These are phyloP conservation scores for Lordiphosa collinella DNA, from an alignment of 1,140 invertebrate species.

Conservation along the genomic window DNA sequence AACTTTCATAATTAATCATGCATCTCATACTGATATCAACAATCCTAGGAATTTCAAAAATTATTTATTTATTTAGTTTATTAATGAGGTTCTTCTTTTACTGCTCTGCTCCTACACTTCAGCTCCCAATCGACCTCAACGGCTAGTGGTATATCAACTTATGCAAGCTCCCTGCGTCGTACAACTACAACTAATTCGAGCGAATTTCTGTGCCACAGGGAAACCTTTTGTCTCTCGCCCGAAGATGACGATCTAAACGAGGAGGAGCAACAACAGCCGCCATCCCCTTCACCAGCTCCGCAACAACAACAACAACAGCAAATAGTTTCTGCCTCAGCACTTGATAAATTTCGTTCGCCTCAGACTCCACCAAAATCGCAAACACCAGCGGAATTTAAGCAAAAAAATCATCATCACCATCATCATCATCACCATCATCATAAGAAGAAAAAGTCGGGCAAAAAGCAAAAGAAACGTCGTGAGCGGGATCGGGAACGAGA, in stretches of 20 bases:
- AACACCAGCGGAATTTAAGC: slow-evolving; percentile 54
- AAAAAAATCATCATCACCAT: slow-evolving; percentile 49
- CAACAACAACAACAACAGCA: slow-evolving; percentile 3
- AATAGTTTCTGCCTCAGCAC: slow-evolving; percentile 15
- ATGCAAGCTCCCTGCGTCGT: slow-evolving; percentile 76
- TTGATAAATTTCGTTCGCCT: slow-evolving; percentile 50
- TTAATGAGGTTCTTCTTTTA: not conserved
- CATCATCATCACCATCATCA: slow-evolving; percentile 61
- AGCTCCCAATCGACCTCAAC: slow-evolving; percentile 80
- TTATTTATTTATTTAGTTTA: not conserved
- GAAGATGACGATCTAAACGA: slow-evolving; percentile 51
- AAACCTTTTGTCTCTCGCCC: slow-evolving; percentile 76
- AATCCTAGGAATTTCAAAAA: too few relatives aligned
- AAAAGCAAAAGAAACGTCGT: slow-evolving; percentile 72
- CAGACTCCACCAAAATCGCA: slow-evolving; percentile 45
- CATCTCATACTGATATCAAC: not conserved
- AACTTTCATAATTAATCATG: too few relatives aligned
- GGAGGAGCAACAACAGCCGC: slow-evolving; percentile 16
- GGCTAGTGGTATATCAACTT: slow-evolving; percentile 77
- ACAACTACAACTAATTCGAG: slow-evolving; percentile 79
- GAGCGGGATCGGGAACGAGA: slow-evolving; percentile 21
- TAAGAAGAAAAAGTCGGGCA: slow-evolving; percentile 74
- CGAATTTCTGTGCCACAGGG: slow-evolving; percentile 79
- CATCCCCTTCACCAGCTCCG: slow-evolving; percentile 7
- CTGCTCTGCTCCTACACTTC: not conserved